Evolutionary conservation across 1,140 invertebrate genomes (phyloP), one percentile per base, ranked within the genome.

Genomic region (Drosophila quadrilineata): DNA sequence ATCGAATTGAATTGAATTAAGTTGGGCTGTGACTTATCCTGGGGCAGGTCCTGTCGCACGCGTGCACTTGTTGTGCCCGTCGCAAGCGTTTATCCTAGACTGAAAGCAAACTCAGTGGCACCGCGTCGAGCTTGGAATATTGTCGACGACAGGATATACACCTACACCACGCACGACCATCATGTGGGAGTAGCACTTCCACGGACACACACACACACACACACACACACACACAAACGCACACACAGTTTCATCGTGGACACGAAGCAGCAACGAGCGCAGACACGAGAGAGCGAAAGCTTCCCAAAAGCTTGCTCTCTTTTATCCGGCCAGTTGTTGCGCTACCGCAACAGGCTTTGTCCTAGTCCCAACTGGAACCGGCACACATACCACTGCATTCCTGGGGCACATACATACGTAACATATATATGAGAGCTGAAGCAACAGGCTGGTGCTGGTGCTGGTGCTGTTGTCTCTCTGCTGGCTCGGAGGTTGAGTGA

Each of bases 61-160:
- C 85, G 82, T 79, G 75, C 88, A 88, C 88, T 88, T 89, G 88
- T 89, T 89, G 88, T 89, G 88, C 85, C 71, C 75, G 70, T 69
- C 75, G 73, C 75, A 88, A 88, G 73, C 85, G 88, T 89, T 89
- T 89, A 87, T 84, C 88, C 88, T 89, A 89, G 85, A 89, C 88
- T 89, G 85, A 88, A 75, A 66, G 65, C 46, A 65, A 71, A 66
- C 52, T 48, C 64, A 63, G 21, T 53, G 57, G 50, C 53, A 66
- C 35, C 67, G 58, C 33, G 53, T 36, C 66, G 50, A 65, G 75
- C 33, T 75, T 84, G 79, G 77, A 82, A 82, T 49, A 71, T 58
- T 26, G 57, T 52, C 53, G 60, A 40, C 21, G 38, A 36, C 45
- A 33, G 40, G 56, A 54, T 56, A 52, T 54, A 79, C 76, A 31